Percentiles rank a stretch among this genome's conserved stretches.
Evolutionary conservation across 2,888 invertebrate species (phyloP).

Genomic region (Acanthosepion esculentum): DNA sequence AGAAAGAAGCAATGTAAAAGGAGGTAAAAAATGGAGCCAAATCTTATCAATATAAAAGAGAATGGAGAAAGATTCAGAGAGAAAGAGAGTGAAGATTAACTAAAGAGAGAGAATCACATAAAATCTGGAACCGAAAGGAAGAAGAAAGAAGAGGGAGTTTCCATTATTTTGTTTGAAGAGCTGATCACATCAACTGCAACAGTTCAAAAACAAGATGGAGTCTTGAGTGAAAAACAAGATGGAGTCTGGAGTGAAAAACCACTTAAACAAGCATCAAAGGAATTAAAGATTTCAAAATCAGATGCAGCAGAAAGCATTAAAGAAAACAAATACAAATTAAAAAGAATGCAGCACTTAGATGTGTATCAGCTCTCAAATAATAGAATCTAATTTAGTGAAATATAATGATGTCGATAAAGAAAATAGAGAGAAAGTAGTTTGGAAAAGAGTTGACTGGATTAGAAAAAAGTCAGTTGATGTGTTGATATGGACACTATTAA

Average conservation of each 20-base stretch:
- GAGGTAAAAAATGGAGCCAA: too few species aligned
- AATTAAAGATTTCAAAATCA: neutral
- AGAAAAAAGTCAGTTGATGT: neutral
- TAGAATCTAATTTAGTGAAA: constrained; percentile 12
- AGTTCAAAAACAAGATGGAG: constrained; percentile 33
- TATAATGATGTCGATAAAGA: neutral
- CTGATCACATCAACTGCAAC: constrained; percentile 33
- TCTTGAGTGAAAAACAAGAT: neutral
- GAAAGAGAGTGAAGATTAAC: neutral
- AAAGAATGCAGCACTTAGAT: neutral
- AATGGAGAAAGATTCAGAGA: neutral
- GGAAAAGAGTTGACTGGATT: neutral
- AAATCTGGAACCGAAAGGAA: neutral
- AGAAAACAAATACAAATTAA: neutral
- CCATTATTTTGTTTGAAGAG: neutral
- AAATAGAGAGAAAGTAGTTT: neutral
- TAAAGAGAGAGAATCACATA: neutral
- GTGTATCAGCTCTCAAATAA: constrained; percentile 4
- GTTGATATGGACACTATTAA: neutral
- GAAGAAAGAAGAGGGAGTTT: neutral
- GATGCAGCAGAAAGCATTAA: neutral
- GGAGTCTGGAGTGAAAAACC: neutral
- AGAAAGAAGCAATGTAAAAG: too few species aligned
- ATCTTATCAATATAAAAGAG: too few species aligned
- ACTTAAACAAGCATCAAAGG: neutral